phyloP scores from a whole-genome alignment of 2,113 vertebrate genomes.

The Limnothrissa miodon region DNA sequence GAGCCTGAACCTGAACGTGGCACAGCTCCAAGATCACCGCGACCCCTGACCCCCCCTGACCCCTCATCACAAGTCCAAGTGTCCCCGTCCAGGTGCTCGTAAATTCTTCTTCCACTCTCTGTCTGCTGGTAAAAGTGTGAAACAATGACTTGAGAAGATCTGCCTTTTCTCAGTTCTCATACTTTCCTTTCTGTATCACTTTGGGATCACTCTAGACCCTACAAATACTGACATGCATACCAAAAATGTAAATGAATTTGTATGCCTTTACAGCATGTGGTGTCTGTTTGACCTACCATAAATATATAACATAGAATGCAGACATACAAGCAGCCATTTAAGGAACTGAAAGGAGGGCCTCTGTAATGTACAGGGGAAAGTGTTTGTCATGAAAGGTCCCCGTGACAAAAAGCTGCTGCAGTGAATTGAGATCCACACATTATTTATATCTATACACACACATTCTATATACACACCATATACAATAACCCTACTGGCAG shows the following conservation, averaged over 20 bases:
- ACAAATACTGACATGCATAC: too few species aligned
- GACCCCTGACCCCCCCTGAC: neutral
- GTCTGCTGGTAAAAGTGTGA: neutral
- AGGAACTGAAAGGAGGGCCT: neutral
- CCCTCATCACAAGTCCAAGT: neutral
- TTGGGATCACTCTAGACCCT: too few species aligned
- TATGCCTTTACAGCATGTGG: neutral
- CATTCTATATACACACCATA: neutral
- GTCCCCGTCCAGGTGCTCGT: neutral
- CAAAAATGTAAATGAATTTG: too few species aligned
- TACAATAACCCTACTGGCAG: neutral
- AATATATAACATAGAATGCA: neutral
- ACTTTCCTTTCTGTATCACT: too few species aligned
- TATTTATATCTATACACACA: neutral
- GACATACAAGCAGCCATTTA: neutral
- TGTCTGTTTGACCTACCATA: neutral
- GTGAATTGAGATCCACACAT: neutral
- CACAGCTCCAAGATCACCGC: neutral
- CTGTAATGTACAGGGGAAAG: neutral
- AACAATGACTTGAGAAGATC: neutral
- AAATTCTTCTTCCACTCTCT: constrained; percentile 2
- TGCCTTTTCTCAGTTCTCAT: neutral
- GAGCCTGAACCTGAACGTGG: constrained; percentile 13
- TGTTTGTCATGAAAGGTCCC: neutral
- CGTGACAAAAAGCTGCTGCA: too few species aligned